Base-by-base conservation (phyloP, 1,140 invertebrate species). In the Drosophila tani region DNA sequence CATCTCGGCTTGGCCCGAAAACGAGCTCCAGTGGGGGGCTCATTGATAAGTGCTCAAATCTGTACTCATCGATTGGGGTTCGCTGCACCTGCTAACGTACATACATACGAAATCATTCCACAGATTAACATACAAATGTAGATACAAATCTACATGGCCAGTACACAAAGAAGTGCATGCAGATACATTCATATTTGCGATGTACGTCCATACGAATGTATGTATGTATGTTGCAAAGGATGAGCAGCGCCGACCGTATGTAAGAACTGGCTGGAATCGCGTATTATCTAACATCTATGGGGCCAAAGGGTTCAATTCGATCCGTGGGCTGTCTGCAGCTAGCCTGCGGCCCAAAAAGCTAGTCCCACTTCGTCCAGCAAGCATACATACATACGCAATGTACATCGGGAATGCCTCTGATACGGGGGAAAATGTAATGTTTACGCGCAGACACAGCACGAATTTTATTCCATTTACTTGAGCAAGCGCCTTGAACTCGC, bases 391-490 rank as follows among this genome's bases (percentile, higher is more conserved):
- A 21, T 41, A 77, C 38, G 50, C 41, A 55, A 57, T 46, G 50
- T 60, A 64, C 41, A 56, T 60, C 40, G 38, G 66, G 43, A 71
- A 70, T 55, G 69, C 67, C 57, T 59, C 27, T 71, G 67, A 70
- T 50, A 35, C 27, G 69, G 46, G 64, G 14, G 51, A 46, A 58
- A 69, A 71, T 70, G 51, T 69, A 71, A 71, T 71, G 65, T 71
- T 71, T 69, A 71, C 68, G 68, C 68, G 68, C 51, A 71, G 65
- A 46, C 19, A 38, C 35, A 24, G 35, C 53, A 56, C 35, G 53
- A 65, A 58, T 60, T 59, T 60, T 55, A 29, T 78, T 68, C 35
- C 55, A 86, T 87, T 87, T 82, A 87, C 79, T 86, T 80, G 75
- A 73, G 53, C 55, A 82, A 79, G 80, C 78, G 78, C 78, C 82